Conservation (phyloP, 2,113 vertebrate genomes). For the Lepus europaeus region DNA sequence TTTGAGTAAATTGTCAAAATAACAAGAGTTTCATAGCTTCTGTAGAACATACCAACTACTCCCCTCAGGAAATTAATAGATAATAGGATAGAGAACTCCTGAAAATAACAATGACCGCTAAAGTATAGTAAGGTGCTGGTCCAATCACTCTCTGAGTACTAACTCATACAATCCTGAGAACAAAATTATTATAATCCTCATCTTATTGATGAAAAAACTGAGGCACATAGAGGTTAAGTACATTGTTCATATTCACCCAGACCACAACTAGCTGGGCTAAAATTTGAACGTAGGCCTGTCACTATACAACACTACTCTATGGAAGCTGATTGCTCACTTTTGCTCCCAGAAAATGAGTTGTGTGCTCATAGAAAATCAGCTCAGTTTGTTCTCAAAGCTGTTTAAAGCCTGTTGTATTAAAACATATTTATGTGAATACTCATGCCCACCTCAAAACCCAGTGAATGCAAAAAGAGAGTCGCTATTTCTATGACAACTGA, state of each 20-base stretch:
- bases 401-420: background rate
- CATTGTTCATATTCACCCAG: background rate
- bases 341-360: background rate
- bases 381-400: background rate
- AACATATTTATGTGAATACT: conserved; percentile 35
- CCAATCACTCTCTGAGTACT: background rate
- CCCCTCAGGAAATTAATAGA: background rate
- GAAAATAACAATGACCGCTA: conserved; percentile 8
- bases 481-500: conserved; percentile 47
- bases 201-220: background rate
- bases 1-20: background rate
- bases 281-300: background rate
- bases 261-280: background rate
- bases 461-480: background rate
- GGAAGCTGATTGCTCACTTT: background rate
- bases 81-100: background rate
- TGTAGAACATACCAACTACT: background rate
- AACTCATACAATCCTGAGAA: background rate
- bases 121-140: background rate
- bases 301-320: background rate
- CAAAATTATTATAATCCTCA: background rate
- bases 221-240: background rate
- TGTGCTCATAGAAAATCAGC: background rate
- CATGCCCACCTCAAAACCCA: background rate
- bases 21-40: background rate